These are phyloP conservation scores for Ptychobarbus kaznakovi DNA, from an alignment of 2,797 vertebrate species.

Conservation along the genomic window DNA sequence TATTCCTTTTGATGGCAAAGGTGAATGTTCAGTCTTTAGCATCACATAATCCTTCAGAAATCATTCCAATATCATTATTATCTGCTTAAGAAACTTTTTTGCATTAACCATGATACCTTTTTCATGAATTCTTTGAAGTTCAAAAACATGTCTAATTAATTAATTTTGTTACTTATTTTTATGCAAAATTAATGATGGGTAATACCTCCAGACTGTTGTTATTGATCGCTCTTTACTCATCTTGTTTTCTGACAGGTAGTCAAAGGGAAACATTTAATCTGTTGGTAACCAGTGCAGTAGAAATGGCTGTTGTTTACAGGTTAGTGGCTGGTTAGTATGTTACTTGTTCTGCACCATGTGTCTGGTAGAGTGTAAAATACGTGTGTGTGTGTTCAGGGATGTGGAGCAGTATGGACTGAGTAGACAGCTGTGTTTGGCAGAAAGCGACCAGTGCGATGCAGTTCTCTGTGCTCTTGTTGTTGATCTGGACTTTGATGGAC, in stretches of 20 bases:
- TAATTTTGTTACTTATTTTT: background rate
- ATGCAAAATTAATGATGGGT: background rate
- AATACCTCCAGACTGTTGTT: background rate
- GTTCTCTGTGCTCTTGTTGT: slow-evolving; percentile 87
- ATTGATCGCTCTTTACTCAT: background rate
- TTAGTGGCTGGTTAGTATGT: slow-evolving; percentile 59
- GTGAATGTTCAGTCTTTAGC: background rate
- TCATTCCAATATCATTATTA: background rate
- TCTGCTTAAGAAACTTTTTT: background rate
- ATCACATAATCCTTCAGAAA: background rate
- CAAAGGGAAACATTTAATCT: slow-evolving; percentile 76
- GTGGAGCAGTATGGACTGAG: slow-evolving; percentile 80
- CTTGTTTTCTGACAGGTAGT: slow-evolving; percentile 14
- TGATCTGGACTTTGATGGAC: slow-evolving; percentile 87
- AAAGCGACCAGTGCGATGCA: slow-evolving; percentile 88
- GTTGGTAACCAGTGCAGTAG: slow-evolving; percentile 86
- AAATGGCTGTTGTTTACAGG: slow-evolving; percentile 90
- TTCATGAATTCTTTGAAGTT: background rate
- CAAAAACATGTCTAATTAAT: background rate
- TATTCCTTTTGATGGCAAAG: background rate
- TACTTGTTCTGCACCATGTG: background rate
- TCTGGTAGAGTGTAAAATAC: slow-evolving; percentile 1
- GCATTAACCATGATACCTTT: background rate
- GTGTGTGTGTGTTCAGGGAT: slow-evolving; percentile 73
- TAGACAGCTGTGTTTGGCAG: slow-evolving; percentile 76